Base-by-base conservation (phyloP, 1,140 invertebrate genomes). In the Brachystomella parvula region DNA sequence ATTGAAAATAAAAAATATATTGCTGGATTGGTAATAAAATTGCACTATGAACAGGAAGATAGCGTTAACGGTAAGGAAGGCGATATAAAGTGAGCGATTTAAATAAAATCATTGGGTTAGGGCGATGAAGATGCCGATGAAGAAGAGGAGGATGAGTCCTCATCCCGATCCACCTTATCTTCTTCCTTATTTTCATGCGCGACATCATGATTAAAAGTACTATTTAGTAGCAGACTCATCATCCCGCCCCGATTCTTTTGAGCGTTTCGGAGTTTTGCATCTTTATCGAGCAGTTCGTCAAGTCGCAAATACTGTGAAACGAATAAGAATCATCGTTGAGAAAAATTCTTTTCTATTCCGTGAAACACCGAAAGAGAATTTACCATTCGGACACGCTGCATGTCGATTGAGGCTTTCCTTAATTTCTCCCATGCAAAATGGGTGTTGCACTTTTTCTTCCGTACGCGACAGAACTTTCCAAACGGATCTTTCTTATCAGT, bases 381-480 rank as follows among this genome's bases (percentile, higher is more conserved):
- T 76, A 86, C 84, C 80, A 83, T 82, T 75, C 83, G 77, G 6
- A 87, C 80, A 74, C 84, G 74, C 74, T 87, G 84, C 81, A 86
- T 82, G 72, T 87, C 86, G 53, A 87, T 83, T 74, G 96, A 91
- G 1, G 94, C 94, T 61, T 93, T 76, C 1, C 93, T 80, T 61
- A 97, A 78, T 80, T 97, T 97, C 78, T 98, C 95, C 95, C 96
- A 98, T 72, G 90, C 89, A 76, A 90, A 89, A 77, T 98, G 96
- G 71, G 87, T 89, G 17, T 89, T 84, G 75, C 96, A 98, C 73
- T 85, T 87, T 76, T 96, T 96, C 76, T 96, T 96, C 0, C 92
- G 85, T 0, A 86, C 86, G 0, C 88, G 80, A 78, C 94, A 97
- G 77, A 92, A 90, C 70, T 90, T 85, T 0, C 85, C 89, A 57